phyloP scores from a whole-genome alignment of 53 echinoderm and acorn worm genomes.

The Hippasteria phrygiana region DNA sequence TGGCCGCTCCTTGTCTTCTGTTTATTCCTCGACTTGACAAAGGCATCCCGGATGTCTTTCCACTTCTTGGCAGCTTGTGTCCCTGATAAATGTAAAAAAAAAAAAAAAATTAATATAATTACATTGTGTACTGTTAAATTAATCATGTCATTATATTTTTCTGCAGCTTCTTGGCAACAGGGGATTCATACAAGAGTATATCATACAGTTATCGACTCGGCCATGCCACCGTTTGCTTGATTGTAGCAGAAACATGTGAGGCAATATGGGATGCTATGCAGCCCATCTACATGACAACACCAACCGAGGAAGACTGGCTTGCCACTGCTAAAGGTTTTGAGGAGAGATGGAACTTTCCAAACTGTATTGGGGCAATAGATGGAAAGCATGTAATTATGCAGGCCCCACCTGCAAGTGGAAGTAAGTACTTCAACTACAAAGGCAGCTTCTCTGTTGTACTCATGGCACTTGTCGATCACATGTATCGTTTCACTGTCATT shows the following conservation, averaged over 20 bases:
- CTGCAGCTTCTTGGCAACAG: conserved; percentile 5
- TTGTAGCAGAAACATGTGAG: conserved; percentile 9
- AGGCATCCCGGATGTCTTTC: conserved; percentile 48
- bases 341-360: conserved; percentile 60
- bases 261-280: not conserved
- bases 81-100: not conserved
- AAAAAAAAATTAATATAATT: not conserved
- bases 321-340: not conserved
- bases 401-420: conserved; percentile 35
- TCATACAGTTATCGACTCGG: not conserved
- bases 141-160: not conserved
- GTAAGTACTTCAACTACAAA: conserved; percentile 53
- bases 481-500: conserved; percentile 37
- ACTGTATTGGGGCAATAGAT: conserved; percentile 68
- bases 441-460: conserved; percentile 14
- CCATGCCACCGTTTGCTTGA: not conserved
- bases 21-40: conserved; percentile 25
- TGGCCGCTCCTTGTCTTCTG: conserved; percentile 48
- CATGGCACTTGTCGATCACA: conserved; percentile 52
- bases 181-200: not conserved
- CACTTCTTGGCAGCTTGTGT: conserved; percentile 47
- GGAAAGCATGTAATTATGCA: conserved; percentile 60
- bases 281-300: conserved; percentile 1
- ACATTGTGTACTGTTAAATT: too few relatives aligned
- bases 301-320: conserved; percentile 10